These are phyloP conservation scores for Thymelicus lineola DNA, from an alignment of 2,888 invertebrate genomes.

Conservation along the genomic window DNA sequence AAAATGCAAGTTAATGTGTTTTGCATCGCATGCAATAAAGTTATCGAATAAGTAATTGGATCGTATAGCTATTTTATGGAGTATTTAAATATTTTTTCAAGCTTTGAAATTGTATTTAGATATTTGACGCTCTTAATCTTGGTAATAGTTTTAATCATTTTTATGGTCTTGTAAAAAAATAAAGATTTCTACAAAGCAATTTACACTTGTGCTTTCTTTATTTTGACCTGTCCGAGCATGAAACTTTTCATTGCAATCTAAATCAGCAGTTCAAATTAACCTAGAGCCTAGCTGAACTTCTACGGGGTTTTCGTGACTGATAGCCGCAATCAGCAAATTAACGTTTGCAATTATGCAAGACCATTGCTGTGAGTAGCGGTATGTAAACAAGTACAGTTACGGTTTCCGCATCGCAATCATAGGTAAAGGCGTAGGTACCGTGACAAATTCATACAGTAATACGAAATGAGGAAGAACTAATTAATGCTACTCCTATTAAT, in stretches of 20 bases:
- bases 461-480: no score
- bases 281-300: conserved; percentile 55
- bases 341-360: conserved; percentile 61
- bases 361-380: conserved; percentile 68
- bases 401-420: conserved; percentile 20
- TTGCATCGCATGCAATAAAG: background rate
- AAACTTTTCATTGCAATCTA: conserved; percentile 31
- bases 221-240: no score
- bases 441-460: conserved; percentile 14
- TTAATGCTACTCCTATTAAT: no score
- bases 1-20: background rate
- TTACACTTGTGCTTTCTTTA: no score
- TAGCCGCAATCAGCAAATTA: conserved; percentile 57
- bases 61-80: no score
- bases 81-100: no score
- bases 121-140: no score
- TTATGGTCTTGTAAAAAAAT: no score
- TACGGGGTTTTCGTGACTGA: conserved; percentile 49
- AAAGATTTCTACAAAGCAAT: no score
- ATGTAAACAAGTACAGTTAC: conserved; percentile 57
- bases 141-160: no score
- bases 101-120: no score
- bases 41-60: background rate
- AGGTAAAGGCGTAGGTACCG: conserved; percentile 11
- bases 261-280: conserved; percentile 42